Base-by-base conservation (phyloP, 2,888 invertebrate genomes). In the Acrocera orbiculus region DNA sequence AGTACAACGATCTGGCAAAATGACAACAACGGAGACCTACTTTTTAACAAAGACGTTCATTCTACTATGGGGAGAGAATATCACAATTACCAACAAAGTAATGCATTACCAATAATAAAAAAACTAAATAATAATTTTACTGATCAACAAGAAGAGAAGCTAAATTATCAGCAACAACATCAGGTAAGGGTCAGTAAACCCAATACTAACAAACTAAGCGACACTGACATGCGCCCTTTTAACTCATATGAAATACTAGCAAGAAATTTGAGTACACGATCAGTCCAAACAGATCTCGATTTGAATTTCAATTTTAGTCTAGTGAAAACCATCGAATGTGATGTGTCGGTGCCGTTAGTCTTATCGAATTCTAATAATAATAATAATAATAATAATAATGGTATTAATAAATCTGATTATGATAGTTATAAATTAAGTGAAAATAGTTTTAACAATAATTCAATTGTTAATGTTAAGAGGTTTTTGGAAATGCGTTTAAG, bases 401-500 rank as follows among this genome's bases (percentile, higher is more conserved):
- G n/a, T n/a, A n/a, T n/a, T n/a, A n/a, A n/a, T n/a, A n/a, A n/a
- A n/a, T n/a, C n/a, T n/a, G n/a, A n/a, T n/a, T n/a, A n/a, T n/a
- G n/a, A n/a, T n/a, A n/a, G n/a, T n/a, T n/a, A n/a, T n/a, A n/a
- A n/a, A 33, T 27, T 30, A 22, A 33, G 38, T 38, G 38, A 34
- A 30, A 40, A 36, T 33, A 22, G 13, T 27, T 24, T 16, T 8
- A 30, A 32, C 30, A 37, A 33, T 17, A 35, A 38, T 38, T 27
- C 19, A 16, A 28, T 28, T 30, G 37, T 40, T 38, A 30, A 40
- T 36, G 23, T 11, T 23, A 44, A 37, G 29, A 37, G 38, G 28
- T 34, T 38, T 38, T 40, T 42, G 39, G 44, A 44, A 32, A 56
- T 58, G 58, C 58, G 59, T 45, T 47, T 58, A 14, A 58, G 53